These are phyloP conservation scores for Cosmia pyralina DNA, from an alignment of 2,888 invertebrate species.

Conservation along the genomic window DNA sequence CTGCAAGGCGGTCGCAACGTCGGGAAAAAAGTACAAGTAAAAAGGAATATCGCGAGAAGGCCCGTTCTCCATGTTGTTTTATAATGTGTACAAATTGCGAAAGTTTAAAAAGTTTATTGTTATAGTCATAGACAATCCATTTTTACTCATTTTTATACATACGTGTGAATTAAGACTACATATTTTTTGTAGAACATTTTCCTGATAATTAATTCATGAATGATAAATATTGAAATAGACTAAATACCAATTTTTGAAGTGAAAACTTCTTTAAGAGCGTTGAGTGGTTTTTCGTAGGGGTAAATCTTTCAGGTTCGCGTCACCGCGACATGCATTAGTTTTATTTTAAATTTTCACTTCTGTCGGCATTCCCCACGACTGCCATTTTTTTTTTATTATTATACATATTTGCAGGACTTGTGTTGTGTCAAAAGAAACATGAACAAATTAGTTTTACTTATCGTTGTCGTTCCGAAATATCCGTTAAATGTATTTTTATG, in stretches of 20 bases:
- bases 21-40: too few relatives aligned
- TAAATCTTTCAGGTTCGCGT: too few relatives aligned
- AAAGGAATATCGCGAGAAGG: too few relatives aligned
- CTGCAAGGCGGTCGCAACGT: too few relatives aligned
- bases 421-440: conserved; percentile 16
- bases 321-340: too few relatives aligned
- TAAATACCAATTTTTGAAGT: neutral
- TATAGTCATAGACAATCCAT: conserved; percentile 13
- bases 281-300: too few relatives aligned
- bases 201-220: neutral
- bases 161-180: neutral
- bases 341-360: too few relatives aligned
- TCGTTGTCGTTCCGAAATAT: conserved; percentile 34
- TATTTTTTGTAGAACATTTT: neutral
- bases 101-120: too few relatives aligned
- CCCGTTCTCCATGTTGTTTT: too few relatives aligned
- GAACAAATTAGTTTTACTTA: conserved; percentile 62
- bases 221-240: neutral
- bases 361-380: too few relatives aligned
- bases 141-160: neutral
- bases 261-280: too few relatives aligned
- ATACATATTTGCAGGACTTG: neutral
- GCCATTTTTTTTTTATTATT: neutral
- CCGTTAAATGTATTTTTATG: conserved; percentile 66
- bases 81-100: too few relatives aligned